Evolutionary conservation across 2,888 invertebrate genomes (phyloP), one percentile per base, ranked within the genome.

Genomic region (Laspeyria flexula): DNA sequence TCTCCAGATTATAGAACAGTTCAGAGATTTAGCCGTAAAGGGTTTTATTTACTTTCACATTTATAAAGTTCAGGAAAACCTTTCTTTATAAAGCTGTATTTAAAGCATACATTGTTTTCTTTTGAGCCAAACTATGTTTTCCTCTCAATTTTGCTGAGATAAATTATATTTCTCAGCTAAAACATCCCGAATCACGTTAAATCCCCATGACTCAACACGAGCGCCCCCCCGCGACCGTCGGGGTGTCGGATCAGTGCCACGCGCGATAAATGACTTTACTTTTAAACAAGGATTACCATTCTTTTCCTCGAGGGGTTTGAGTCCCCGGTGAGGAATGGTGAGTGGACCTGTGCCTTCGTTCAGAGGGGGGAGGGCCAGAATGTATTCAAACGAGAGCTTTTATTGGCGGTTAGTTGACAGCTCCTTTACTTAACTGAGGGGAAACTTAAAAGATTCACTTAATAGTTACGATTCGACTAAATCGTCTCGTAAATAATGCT

Each of bases 211-310:
- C 16, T 43, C 31, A 42, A 13, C 37, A 43, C 27, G 25, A 39
- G 3, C 55, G 12, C 21, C 21, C 33, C 47, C 48, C 53, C 48
- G 7, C 25, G 1, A 25, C 25, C 7, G 25, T 7, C n/a, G n/a
- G 5, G 7, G 5, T 35, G 55, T 34, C 43, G 52, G 56, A 50
- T 57, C 52, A 53, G 53, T 43, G 57, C 42, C 56, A 35, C 33
- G 60, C 43, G 58, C 70, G 79, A 83, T 82, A 81, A 86, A 85
- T 77, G 83, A 77, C 66, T 77, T 75, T 81, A 79, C 81, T 84
- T 86, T 85, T 71, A 75, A 82, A 79, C 73, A 72, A 55, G 79
- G 83, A 82, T 85, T 77, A 82, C 55, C 55, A 68, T 47, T 48
- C 49, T 61, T 60, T 59, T 43, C 41, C 38, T 43, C 48, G 16